Percentiles rank a stretch among this genome's conserved stretches.
phyloP scores from a whole-genome alignment of 2,797 vertebrate genomes.

The Microcaecilia unicolor region DNA sequence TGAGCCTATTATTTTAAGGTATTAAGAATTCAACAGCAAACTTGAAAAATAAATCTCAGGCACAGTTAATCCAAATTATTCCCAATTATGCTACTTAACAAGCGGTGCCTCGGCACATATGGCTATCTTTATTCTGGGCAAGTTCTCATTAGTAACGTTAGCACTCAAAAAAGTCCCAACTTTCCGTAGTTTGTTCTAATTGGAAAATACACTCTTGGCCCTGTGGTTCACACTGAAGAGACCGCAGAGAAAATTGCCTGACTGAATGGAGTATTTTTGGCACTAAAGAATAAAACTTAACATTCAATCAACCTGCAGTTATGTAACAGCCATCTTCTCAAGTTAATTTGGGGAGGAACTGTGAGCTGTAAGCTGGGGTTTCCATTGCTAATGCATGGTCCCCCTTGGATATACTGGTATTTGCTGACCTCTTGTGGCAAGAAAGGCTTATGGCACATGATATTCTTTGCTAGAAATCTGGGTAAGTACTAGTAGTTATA shows the following conservation, averaged over 20 bases:
- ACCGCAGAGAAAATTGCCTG: accelerated
- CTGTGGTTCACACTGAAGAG: background rate
- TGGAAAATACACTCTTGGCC: background rate
- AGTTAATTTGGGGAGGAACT: background rate
- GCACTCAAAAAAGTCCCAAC: accelerated
- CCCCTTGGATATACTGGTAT: constrained; percentile 16
- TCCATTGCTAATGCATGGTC: background rate
- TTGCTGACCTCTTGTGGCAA: constrained; percentile 55
- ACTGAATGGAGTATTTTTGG: background rate
- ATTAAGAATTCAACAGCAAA: no score
- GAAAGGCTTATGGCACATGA: background rate
- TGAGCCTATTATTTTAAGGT: no score
- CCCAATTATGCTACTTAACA: accelerated
- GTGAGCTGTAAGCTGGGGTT: no score
- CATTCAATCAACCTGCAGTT: background rate
- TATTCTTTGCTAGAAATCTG: no score
- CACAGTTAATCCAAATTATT: no score
- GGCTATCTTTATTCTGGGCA: background rate
- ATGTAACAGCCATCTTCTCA: background rate
- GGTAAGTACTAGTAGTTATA: no score
- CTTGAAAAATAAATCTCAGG: no score
- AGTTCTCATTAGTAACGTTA: background rate
- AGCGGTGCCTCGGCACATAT: background rate
- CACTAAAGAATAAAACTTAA: accelerated
- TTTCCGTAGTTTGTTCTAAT: background rate